These are phyloP conservation scores for Menidia beryllina DNA, from an alignment of 2,113 vertebrate genomes.

Conservation along the genomic window DNA sequence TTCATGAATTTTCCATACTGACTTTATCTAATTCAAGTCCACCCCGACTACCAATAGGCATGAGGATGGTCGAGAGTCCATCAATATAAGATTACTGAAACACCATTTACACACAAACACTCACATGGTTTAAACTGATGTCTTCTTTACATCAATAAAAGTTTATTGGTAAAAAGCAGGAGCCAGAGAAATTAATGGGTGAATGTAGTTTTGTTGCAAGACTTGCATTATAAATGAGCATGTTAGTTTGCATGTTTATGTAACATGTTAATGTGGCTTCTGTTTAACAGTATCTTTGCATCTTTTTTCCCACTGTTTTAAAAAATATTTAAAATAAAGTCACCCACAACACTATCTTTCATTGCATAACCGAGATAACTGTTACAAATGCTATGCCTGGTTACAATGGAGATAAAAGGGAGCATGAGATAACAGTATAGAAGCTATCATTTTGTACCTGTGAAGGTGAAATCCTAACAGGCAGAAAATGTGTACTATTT, in stretches of 20 bases:
- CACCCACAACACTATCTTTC: constrained; percentile 53
- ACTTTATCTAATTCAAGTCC: too few species aligned
- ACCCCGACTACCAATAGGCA: too few species aligned
- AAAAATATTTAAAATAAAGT: constrained; percentile 57
- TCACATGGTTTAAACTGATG: too few species aligned
- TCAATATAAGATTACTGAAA: too few species aligned
- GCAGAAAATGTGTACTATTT: constrained; percentile 28
- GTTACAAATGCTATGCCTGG: constrained; percentile 56
- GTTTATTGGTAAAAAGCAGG: too few species aligned
- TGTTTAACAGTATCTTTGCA: constrained; percentile 37
- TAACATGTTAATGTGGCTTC: constrained; percentile 26
- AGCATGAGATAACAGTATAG: constrained; percentile 32
- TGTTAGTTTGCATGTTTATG: background rate
- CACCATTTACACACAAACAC: too few species aligned
- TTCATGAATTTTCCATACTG: too few species aligned
- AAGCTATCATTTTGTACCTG: constrained; percentile 48
- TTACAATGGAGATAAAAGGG: constrained; percentile 58
- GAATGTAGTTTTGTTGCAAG: constrained; percentile 18
- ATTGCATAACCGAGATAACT: constrained; percentile 56
- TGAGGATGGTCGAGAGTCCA: too few species aligned
- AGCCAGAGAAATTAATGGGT: constrained; percentile 2
- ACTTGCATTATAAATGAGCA: constrained; percentile 9
- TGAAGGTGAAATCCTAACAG: constrained; percentile 61
- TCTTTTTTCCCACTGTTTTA: constrained; percentile 38
- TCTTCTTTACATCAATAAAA: too few species aligned